Evolutionary conservation across 2,113 vertebrate species (phyloP), one percentile per base, ranked within the genome.

Genomic region (Loxodonta africana): DNA sequence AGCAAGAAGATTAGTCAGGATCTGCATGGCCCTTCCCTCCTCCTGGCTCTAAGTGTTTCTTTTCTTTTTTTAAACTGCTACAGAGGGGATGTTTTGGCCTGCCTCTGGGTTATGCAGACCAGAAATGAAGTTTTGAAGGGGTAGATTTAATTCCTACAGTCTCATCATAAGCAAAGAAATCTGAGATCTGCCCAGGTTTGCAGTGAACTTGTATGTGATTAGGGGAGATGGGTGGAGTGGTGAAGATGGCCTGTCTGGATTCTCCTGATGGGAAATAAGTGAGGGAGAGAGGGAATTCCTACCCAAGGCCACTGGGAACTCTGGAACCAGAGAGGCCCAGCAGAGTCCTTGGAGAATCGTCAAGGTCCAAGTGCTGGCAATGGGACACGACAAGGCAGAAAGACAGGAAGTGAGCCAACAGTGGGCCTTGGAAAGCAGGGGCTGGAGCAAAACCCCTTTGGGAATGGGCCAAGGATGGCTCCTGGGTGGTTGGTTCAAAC

Each of bases 111-210:
- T 76, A 60, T 44, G 23, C 62, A 65, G 82, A 67, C 26, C 41
- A 63, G 76, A 94, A 86, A 44, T 48, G 69, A 90, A 26, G 80
- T 76, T 57, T 60, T 23, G 21, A 88, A 88, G 71, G 90, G 23
- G 1, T 6, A 6, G 87, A 41, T 30, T 71, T 41, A 30, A 86
- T 63, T 83, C n/a, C 30, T 33, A 2, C 71, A 76, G 83, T 33
- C 23, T 25, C 62, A 23, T 60, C 44, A 10, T 25, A 48, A 82
- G 37, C 4, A 57, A 73, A 88, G 80, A 41, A 37, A 11, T 65
- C 1, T 7, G 65, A n/a, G 83, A 14, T 48, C 53, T 17, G 63
- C 12, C 20, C 25, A 44, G 15, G 60, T 33, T 41, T 25, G 26
- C 0, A n/a, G 25, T 6, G 78, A 60, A 7, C 53, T 30, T 46